Base-by-base conservation (phyloP, 2,113 vertebrate genomes). In the Pelvicachromis taeniatus region DNA sequence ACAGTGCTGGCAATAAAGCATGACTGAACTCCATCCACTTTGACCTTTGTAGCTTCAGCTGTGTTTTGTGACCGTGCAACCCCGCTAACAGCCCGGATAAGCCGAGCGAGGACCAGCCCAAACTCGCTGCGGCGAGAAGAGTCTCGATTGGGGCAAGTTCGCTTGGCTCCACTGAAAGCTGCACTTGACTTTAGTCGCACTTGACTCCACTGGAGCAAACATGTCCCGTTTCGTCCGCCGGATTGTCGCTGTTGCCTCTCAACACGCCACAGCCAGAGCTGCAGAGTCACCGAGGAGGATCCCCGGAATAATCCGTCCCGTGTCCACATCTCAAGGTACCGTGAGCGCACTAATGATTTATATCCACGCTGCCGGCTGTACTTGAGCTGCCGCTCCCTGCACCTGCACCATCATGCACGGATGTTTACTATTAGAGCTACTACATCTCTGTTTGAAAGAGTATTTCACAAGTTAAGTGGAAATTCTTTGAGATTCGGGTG, bases 191-290 rank as follows among this genome's bases (percentile, higher is more conserved):
- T 80, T 3, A 63, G 8, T 42, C 87, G n/a, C 40, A 80, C 54
- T 11, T 16, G 77, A 61, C 68, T n/a, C 54, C 7, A 77, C 61
- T 21, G 77, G 35, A 54, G 63, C 21, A 29, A 88, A 82, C 88
- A 96, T 97, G 96, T 96, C 96, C 53, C 95, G 95, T 31, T 75
- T 94, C 26, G 61, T 94, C 6, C 17, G 77, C 52, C 93, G 96
- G 31, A 55, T 95, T 38, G 80, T 89, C 29, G 35, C 19, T 7
- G 26, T 87, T 3, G 52, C 92, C 84, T 92, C 89, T 42, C 91
- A 77, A 7, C 88, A 33, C 19, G 65, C 83, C 0, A 21, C 78
- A 2, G 40, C 87, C 38, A 85, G 79, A 61, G 83, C 79, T 2
- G 84, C 4, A 55, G 52, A 19, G 61, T 58, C 83, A 48, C 77